Evolutionary conservation across 2,888 invertebrate genomes (phyloP), one percentile per base, ranked within the genome.

Genomic region (Stenchaetothrips biformis): DNA sequence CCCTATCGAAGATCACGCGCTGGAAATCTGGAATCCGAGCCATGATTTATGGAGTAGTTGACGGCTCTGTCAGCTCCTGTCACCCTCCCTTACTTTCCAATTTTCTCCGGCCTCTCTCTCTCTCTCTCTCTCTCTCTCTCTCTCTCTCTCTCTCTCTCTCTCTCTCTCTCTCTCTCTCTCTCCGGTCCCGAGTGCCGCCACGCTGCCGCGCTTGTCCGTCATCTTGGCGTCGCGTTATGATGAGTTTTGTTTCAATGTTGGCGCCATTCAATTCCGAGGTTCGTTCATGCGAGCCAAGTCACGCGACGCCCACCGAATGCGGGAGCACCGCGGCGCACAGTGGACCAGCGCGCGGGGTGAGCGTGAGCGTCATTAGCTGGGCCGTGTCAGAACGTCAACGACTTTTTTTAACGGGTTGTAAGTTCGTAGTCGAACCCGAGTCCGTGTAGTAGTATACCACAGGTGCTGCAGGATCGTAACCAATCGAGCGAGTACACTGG

Each of bases 51-150:
- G 67, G 67, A 74, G 21, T 74, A 25, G 67, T 74, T 74, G 67
- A 74, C 67, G 67, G 67, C 25, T 74, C 67, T 74, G 67, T 74
- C 67, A 74, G 67, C 67, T 74, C 67, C 67, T 74, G 67, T 74
- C 67, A 74, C 67, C 67, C 67, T 74, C 67, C 67, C 67, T 74
- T 74, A 74, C 67, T 74, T 74, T 74, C 67, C 67, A 74, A 74
- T 74, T 74, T 74, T 74, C 67, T 74, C 67, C 25, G 67, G 4
- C 21, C 67, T 74, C 67, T 25, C 67, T 74, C 67, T 74, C 67
- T 21, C 21, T 74, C 25, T 74, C 25, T n/a, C 67, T n/a, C 67
- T 21, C 67, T 67, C 67, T 21, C 21, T n/a, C n/a, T 21, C 21
- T 7, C 21, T 21, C 21, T n/a, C 67, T 21, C 21, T 25, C 67